Evolutionary conservation across 2,113 vertebrate species (phyloP), one percentile per base, ranked within the genome.

Genomic region (Catharus minimus): DNA sequence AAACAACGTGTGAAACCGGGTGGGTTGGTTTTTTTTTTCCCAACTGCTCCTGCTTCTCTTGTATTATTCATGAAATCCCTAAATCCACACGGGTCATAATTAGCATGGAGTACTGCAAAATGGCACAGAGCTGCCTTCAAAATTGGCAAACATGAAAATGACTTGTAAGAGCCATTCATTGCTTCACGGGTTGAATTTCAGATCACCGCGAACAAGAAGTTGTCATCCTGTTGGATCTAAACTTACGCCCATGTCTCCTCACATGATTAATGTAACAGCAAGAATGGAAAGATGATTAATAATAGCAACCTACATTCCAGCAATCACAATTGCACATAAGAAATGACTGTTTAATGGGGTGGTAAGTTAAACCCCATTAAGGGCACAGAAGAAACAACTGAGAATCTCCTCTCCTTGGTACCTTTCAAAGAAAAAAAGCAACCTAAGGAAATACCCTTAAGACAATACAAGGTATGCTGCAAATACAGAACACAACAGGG

Each of bases 331-430:
- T 92, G 90, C 89, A 95, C 78, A 26, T 46, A 94, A 93, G 85
- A 94, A 66, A 96, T 92, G 74, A 92, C 82, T 92, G 74, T 74
- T 96, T 94, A 97, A 94, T 89, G 91, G 89, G 28, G 75, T 95
- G 74, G 75, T 61, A 89, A 82, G 87, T 90, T 93, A 94, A 95
- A 90, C 74, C 82, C 89, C 23, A 56, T 89, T 89, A 88, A 91
- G 86, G 88, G 71, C 82, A 87, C 33, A 64, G 49, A 21, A 82
- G 88, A 91, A 94, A 88, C 77, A 76, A 57, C 73, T 39, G 81
- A 93, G 71, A 79, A 88, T 75, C 75, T 77, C 56, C 68, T 69
- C 69, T 78, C 56, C 74, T 74, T 1, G 0, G 66, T 49, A 50
- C 68, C 75, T 67, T 82, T 86, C 75, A 77, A 82, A 47, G 14